Base-by-base conservation (phyloP, 2,797 vertebrate genomes). In the Australoheros facetus region DNA sequence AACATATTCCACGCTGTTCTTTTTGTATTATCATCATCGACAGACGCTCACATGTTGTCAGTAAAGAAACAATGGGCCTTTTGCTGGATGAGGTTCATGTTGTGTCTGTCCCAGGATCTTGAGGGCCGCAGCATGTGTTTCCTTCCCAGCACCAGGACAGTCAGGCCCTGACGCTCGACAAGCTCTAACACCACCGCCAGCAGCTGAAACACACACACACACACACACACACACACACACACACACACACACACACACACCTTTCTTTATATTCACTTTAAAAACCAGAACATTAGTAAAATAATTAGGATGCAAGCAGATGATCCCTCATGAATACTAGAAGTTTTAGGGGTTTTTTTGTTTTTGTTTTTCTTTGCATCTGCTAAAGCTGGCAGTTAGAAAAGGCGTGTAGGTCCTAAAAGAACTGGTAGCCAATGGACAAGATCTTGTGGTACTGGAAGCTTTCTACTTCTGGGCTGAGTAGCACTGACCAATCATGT, bases 11-110 rank as follows among this genome's bases (percentile, higher is more conserved):
- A 66, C 19, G 11, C 5, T 19, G 19, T 26, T 53, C 3, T 45
- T 19, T 54, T 64, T 69, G 21, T 54, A 45, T 28, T 66, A 45
- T 64, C 3, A 0, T 64, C 26, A 12, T 66, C 14, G 39, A 55
- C 42, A 59, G 23, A 26, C 39, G 21, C 97, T 96, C 90, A 99
- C 98, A 97, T 96, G 89, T 99, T 95, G 11, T 97, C 97, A 32
- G 98, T 97, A 93, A 99, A 99, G 90, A 99, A 99, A 93, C 97
- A 98, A 53, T 97, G 93, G 59, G 97, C 97, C 82, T 95, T 97
- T 87, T 94, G 90, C 87, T 94, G 95, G 85, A 99, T 92, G 13
- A 89, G 90, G n/a, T 85, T 88, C 95, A 99, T 96, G 83, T 97
- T 82, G 28, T 90, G 77, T 89, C 56, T 94, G 53, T 91, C 90